phyloP scores from a whole-genome alignment of 2,888 invertebrate species.

The Dolomedes plantarius region DNA sequence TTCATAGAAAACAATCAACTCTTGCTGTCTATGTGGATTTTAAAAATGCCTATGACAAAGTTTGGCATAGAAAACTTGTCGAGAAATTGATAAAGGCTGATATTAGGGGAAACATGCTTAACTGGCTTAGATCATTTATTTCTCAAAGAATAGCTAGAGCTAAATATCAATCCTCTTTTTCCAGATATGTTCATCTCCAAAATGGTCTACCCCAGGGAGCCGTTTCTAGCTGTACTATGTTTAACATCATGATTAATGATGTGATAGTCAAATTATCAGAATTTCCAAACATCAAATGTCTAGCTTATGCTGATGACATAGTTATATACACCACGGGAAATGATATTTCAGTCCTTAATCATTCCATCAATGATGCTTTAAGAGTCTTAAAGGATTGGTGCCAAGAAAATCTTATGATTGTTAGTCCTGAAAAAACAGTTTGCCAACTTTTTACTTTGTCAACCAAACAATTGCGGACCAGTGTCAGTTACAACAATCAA shows the following conservation, averaged over 20 bases:
- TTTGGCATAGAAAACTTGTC: neutral
- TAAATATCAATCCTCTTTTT: neutral
- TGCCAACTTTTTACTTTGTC: neutral
- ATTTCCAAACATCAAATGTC: neutral
- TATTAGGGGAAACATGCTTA: conserved; percentile 8
- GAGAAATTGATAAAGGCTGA: neutral
- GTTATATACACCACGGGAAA: conserved; percentile 1
- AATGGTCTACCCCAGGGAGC: too few relatives aligned
- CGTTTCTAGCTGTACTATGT: too few relatives aligned
- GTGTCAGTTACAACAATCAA: neutral
- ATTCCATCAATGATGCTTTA: conserved; percentile 1
- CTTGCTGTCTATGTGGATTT: neutral
- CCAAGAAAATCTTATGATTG: conserved; percentile 8
- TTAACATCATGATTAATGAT: neutral
- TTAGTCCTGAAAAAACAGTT: conserved; percentile 12
- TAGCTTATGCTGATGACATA: conserved; percentile 17
- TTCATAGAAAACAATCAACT: neutral
- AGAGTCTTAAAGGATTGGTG: neutral
- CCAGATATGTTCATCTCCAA: neutral
- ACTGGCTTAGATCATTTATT: neutral
- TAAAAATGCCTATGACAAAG: neutral
- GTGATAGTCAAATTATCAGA: neutral
- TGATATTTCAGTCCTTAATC: conserved; percentile 1
- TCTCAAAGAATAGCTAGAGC: neutral
- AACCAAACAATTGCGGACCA: neutral